Percentiles rank a stretch among this genome's conserved stretches.
phyloP scores from a whole-genome alignment of 1,140 invertebrate genomes.

The Hyles vespertilio region DNA sequence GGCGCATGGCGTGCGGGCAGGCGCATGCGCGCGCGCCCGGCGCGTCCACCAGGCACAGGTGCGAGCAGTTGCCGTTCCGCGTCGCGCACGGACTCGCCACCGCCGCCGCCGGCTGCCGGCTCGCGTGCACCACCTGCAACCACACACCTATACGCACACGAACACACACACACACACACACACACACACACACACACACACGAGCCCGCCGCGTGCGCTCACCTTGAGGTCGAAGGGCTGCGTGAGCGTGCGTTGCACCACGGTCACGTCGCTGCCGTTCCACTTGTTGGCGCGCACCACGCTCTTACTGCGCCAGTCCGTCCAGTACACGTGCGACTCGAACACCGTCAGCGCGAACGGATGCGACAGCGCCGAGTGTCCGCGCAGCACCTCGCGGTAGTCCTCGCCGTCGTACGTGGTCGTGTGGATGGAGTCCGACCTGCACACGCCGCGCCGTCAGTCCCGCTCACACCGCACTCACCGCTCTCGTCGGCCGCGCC shows the following conservation, averaged over 20 bases:
- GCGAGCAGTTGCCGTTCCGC: constrained; percentile 85
- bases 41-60: constrained; percentile 90
- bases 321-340: constrained; percentile 94
- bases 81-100: constrained; percentile 79
- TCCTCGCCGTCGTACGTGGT: constrained; percentile 87
- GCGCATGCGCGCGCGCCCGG: constrained; percentile 79
- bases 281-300: constrained; percentile 85
- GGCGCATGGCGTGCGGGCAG: constrained; percentile 82
- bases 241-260: constrained; percentile 80
- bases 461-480: too few species aligned
- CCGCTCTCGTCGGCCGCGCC: too few species aligned
- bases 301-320: constrained; percentile 87
- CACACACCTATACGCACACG: too few species aligned
- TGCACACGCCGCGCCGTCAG: constrained; percentile 29
- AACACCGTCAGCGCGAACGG: constrained; percentile 92
- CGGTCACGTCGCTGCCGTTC: constrained; percentile 80
- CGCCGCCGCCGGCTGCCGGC: constrained; percentile 80
- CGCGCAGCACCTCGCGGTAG: constrained; percentile 81
- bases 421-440: constrained; percentile 89
- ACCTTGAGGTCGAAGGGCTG: constrained; percentile 87
- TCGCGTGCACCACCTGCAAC: constrained; percentile 84
- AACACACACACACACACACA: too few species aligned
- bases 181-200: too few species aligned
- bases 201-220: too few species aligned
- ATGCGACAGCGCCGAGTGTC: constrained; percentile 85